These are phyloP conservation scores for Tragelaphus oryx DNA, from an alignment of 2,797 vertebrate species.

Conservation along the genomic window DNA sequence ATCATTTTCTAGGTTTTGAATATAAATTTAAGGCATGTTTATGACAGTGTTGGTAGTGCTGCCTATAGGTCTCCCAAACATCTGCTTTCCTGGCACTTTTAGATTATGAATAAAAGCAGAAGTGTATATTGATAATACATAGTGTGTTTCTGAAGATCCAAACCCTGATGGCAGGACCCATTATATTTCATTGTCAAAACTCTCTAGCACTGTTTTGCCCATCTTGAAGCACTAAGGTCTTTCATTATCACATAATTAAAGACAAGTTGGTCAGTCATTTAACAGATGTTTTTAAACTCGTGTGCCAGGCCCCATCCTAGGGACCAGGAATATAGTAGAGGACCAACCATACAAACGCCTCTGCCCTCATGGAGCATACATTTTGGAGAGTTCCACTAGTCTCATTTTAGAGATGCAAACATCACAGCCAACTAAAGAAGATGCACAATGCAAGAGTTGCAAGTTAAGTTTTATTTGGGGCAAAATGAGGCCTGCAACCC, in stretches of 20 bases:
- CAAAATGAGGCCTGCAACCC: not conserved
- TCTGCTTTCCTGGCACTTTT: not conserved
- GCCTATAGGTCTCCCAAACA: not conserved
- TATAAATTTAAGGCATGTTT: not conserved
- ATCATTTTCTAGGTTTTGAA: not conserved
- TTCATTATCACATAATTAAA: not conserved
- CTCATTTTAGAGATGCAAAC: not conserved
- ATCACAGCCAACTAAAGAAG: not conserved
- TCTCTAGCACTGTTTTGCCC: not conserved
- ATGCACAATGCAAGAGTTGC: not conserved
- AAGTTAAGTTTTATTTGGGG: not conserved
- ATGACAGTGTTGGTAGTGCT: not conserved
- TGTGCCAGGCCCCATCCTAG: not conserved
- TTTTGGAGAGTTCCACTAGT: not conserved
- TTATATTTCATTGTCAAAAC: not conserved
- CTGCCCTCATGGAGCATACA: not conserved
- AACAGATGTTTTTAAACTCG: not conserved
- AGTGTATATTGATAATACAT: not conserved
- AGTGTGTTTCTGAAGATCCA: not conserved
- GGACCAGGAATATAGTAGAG: not conserved
- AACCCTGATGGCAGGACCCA: not conserved
- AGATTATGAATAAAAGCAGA: not conserved
- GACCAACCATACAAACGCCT: not conserved
- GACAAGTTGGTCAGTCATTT: not conserved
- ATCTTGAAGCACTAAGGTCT: not conserved